These are phyloP conservation scores for Cheilosia pagana DNA, from an alignment of 2,888 invertebrate genomes.

Conservation along the genomic window DNA sequence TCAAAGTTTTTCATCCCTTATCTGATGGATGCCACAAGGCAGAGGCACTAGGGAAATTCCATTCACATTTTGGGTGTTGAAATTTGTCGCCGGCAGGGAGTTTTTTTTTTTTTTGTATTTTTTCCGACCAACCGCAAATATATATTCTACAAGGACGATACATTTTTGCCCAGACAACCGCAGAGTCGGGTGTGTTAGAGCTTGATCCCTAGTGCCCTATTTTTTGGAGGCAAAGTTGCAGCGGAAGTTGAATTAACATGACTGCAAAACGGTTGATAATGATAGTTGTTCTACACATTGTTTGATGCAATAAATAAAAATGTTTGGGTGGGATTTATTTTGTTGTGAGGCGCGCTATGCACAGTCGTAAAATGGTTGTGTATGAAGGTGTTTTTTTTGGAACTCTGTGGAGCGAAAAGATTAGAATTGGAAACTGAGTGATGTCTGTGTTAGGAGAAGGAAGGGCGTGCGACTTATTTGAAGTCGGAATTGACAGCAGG, in stretches of 20 bases:
- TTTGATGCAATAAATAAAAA: constrained; percentile 62
- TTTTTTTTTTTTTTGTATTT: constrained; percentile 23
- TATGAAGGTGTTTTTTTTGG: neutral
- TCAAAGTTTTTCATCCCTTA: constrained; percentile 78
- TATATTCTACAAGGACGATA: constrained; percentile 47
- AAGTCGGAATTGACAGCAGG: too few relatives aligned
- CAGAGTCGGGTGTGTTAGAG: neutral
- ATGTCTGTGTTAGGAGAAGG: too few relatives aligned
- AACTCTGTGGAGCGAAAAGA: too few relatives aligned
- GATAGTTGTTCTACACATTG: constrained; percentile 70
- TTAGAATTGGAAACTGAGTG: too few relatives aligned
- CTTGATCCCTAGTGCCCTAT: constrained; percentile 31
- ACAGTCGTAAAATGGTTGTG: neutral
- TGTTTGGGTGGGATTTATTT: constrained; percentile 23
- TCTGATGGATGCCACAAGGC: constrained; percentile 77
- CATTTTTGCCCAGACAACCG: constrained; percentile 46
- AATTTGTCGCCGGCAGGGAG: constrained; percentile 64
- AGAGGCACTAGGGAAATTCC: constrained; percentile 45
- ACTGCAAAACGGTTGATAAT: constrained; percentile 72
- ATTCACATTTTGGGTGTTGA: constrained; percentile 68
- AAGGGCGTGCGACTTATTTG: too few relatives aligned
- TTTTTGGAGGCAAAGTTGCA: constrained; percentile 55
- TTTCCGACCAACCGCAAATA: constrained; percentile 55
- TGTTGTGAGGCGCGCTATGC: neutral
- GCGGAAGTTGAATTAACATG: constrained; percentile 67